A percentile compares a stretch with the other conserved stretches of the same genome.
phyloP scores from a whole-genome alignment of 2,113 vertebrate genomes.

The Fulmarus glacialis region DNA sequence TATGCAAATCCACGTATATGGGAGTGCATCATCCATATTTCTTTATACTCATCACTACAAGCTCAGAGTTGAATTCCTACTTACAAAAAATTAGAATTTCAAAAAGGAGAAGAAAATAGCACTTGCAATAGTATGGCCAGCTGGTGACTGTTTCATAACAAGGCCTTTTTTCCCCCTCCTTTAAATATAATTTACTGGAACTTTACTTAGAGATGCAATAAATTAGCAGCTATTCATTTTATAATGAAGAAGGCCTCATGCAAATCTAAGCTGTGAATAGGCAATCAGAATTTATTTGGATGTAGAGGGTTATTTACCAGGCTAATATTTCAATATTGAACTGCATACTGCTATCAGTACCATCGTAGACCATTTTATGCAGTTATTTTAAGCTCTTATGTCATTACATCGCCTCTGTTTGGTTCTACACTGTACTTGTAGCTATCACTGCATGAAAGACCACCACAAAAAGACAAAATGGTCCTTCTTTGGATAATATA shows the following conservation, averaged over 20 bases:
- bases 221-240: conserved; percentile 79
- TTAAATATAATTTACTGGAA: conserved; percentile 67
- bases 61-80: neutral
- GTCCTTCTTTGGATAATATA: neutral
- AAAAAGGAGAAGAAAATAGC: conserved; percentile 63
- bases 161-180: conserved; percentile 17
- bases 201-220: conserved; percentile 72
- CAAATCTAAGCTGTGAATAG: conserved; percentile 73
- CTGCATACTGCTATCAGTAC: conserved; percentile 11
- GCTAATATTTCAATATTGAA: conserved; percentile 73
- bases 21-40: neutral
- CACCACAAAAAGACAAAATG: neutral
- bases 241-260: conserved; percentile 72
- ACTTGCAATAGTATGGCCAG: conserved; percentile 51
- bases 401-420: neutral
- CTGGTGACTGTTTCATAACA: conserved; percentile 69
- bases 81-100: conserved; percentile 49
- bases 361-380: neutral
- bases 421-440: neutral
- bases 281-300: conserved; percentile 76
- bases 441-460: neutral
- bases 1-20: neutral
- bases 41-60: neutral
- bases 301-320: conserved; percentile 65
- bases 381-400: neutral